Conservation (phyloP, 2,888 invertebrate species). For the Drosophila mimetica region DNA sequence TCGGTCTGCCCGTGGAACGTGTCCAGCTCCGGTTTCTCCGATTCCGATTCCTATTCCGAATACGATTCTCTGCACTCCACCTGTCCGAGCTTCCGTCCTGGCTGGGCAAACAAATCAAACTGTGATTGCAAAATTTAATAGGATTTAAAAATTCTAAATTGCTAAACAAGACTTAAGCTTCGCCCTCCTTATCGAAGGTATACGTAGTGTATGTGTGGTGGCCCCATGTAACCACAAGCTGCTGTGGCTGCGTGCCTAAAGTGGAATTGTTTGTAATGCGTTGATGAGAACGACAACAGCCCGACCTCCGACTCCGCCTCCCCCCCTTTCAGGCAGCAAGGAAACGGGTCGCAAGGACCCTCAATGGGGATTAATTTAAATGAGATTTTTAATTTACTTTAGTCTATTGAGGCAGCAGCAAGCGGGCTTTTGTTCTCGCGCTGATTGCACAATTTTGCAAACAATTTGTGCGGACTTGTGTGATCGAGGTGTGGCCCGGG, state of each 20-base stretch:
- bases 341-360: neutral
- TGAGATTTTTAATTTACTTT: slow-evolving; percentile 60
- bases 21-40: slow-evolving; percentile 20
- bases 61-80: neutral
- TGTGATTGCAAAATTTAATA: slow-evolving; percentile 72
- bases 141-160: slow-evolving; percentile 75
- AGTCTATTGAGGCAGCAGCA: slow-evolving; percentile 12
- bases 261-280: slow-evolving; percentile 79
- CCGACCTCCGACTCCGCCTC: neutral
- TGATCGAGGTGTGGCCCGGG: neutral
- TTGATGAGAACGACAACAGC: slow-evolving; percentile 53
- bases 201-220: too few relatives aligned
- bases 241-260: slow-evolving; percentile 69
- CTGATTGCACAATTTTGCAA: slow-evolving; percentile 31
- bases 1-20: slow-evolving; percentile 38
- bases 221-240: slow-evolving; percentile 66
- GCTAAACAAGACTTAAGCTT: slow-evolving; percentile 65
- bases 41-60: neutral
- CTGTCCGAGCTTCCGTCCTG: slow-evolving; percentile 6
- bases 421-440: slow-evolving; percentile 24
- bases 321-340: too few relatives aligned
- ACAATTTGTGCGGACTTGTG: slow-evolving; percentile 18
- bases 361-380: slow-evolving; percentile 64
- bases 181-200: slow-evolving; percentile 15
- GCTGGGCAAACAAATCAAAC: slow-evolving; percentile 66